phyloP scores from a whole-genome alignment of 2,888 invertebrate species.

The Eupithecia inturbata region DNA sequence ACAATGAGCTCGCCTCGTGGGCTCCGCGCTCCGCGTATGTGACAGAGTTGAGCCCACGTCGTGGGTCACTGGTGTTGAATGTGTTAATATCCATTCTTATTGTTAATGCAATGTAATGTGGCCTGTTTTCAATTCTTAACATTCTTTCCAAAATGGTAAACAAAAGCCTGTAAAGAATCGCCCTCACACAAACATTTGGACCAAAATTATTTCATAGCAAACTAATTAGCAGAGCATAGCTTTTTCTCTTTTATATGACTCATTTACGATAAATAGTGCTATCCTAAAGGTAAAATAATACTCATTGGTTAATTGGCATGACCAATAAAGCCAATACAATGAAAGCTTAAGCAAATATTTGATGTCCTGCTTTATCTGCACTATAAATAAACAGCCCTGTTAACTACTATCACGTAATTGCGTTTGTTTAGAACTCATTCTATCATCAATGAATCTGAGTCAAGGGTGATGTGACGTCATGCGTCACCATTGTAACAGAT shows the following conservation, averaged over 20 bases:
- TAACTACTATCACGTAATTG: conserved; percentile 18
- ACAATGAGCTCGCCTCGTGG: too few species aligned
- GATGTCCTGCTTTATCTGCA: conserved; percentile 13
- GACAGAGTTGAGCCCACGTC: too few species aligned
- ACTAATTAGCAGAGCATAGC: neutral
- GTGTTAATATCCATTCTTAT: too few species aligned
- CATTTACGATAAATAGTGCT: neutral
- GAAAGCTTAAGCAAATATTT: neutral
- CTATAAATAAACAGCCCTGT: conserved; percentile 19
- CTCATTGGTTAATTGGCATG: neutral
- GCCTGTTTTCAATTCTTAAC: neutral
- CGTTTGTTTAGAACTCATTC: conserved; percentile 22
- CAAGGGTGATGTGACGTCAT: conserved; percentile 40
- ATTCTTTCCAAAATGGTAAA: neutral
- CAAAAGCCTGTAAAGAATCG: neutral
- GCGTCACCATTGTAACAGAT: neutral
- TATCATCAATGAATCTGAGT: conserved; percentile 29
- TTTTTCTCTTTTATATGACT: neutral
- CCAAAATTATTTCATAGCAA: neutral
- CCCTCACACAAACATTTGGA: neutral
- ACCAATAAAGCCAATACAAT: neutral
- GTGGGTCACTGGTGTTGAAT: too few species aligned
- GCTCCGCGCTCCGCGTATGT: too few species aligned
- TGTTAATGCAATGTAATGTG: neutral
- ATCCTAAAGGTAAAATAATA: neutral